Base-by-base conservation (phyloP, 2,888 invertebrate species). In the Phalera bucephala region DNA sequence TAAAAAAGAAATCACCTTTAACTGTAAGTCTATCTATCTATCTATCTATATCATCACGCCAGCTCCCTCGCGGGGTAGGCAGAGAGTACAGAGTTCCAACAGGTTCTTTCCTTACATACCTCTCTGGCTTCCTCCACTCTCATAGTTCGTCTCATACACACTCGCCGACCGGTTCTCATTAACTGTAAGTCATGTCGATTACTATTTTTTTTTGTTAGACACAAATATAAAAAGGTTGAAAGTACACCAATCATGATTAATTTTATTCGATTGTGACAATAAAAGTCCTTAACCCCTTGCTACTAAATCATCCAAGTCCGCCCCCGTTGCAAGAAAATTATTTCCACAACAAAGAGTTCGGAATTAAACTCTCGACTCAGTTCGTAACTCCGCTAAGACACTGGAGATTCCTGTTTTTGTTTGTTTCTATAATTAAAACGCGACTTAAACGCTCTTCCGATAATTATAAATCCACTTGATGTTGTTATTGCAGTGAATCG, bases 391-490 rank as follows among this genome's bases (percentile, higher is more conserved):
- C 53, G 53, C 66, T 70, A 81, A 81, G 79, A 78, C 78, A 72
- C 69, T 63, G 62, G 65, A 73, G 76, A 75, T 74, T 72, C 72
- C 61, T 72, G 73, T 76, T 83, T 78, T 75, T 81, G 80, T 83
- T 83, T 84, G 80, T 83, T 83, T 81, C 75, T 82, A 72, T 82
- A 84, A 85, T 84, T 81, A 86, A 84, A 84, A 76, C 76, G 61
- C 73, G 72, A 77, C 74, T 80, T 76, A 67, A 75, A 73, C 73
- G 72, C 75, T 76, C 69, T 68, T 66, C 59, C 64, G 74, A 77
- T 82, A 80, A 82, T 82, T 79, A 79, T 77, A 72, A 78, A 73
- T 72, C 72, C 66, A 70, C 68, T 77, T 69, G 61, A 58, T 73
- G 71, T 71, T 73, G 67, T 72, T 74, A 68, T 72, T 75, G 59